These are phyloP conservation scores for Ceriagrion tenellum DNA, from an alignment of 2,888 invertebrate species.

Conservation along the genomic window DNA sequence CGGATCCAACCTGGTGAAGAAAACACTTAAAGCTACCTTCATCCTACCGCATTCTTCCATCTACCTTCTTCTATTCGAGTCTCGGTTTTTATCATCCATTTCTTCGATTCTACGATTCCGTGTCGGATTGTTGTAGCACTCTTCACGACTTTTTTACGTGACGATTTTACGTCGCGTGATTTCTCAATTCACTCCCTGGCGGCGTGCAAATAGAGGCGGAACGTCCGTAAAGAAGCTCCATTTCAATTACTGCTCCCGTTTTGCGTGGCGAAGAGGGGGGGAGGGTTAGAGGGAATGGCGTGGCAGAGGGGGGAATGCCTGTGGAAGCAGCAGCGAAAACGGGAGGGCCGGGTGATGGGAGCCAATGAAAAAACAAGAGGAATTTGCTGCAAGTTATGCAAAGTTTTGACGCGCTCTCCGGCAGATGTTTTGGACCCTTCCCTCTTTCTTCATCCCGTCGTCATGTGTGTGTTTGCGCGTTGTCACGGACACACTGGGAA, in stretches of 20 bases:
- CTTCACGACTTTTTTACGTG: too few relatives aligned
- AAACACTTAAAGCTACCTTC: too few relatives aligned
- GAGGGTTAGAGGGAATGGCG: background rate
- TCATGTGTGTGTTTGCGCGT: background rate
- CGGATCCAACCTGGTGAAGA: too few relatives aligned
- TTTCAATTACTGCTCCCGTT: background rate
- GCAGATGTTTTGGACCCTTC: background rate
- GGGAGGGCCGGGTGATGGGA: background rate
- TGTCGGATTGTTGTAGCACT: too few relatives aligned
- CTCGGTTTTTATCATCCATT: too few relatives aligned
- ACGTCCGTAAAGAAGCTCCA: background rate
- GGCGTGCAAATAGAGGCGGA: too few relatives aligned
- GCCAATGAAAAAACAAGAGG: background rate
- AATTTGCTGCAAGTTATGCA: background rate
- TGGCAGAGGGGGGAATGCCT: background rate
- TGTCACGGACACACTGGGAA: background rate
- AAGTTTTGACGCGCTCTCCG: constrained; percentile 25
- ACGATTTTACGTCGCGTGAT: too few relatives aligned
- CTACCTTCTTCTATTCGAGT: too few relatives aligned
- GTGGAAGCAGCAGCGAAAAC: background rate
- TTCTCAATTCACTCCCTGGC: too few relatives aligned
- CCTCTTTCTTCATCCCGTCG: background rate
- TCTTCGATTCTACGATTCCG: too few relatives aligned
- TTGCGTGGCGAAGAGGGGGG: background rate
- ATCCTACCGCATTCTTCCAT: too few relatives aligned